Base-by-base conservation (phyloP, 2,888 invertebrate species). In the Hydraecia micacea region DNA sequence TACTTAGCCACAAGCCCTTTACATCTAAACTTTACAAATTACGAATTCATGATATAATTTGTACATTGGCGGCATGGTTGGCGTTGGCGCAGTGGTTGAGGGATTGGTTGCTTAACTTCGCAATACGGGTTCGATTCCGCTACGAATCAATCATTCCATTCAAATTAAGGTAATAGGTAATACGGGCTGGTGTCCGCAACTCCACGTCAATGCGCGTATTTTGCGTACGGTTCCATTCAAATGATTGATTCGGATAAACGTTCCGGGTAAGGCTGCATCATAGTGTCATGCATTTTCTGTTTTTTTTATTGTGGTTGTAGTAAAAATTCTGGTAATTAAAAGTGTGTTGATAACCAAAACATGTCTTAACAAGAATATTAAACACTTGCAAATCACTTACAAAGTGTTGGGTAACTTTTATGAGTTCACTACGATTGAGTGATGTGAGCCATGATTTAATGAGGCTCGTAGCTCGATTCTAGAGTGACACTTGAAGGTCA, bases 351-450 rank as follows among this genome's bases (percentile, higher is more conserved):
- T 55, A 11, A 25, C 11, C 42, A 75, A n/a, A 4, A 42, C n/a
- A 28, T 11, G 15, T 42, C 21, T 42, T 63, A 25, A 32, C 5
- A 46, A 42, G 42, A 21, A 32, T 65, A 32, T 58, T 65, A 78
- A 63, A 11, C 28, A 71, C 32, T 66, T 42, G 8, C 32, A 42
- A 79, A 28, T 73, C 49, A 66, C 15, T 49, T 81, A 42, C 66
- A 81, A 74, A 60, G 66, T 39, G 66, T 79, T 75, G 60, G 25
- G 75, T 36, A 79, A 79, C 52, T 81, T 66, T 66, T 75, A 60
- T 32, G 39, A 49, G 52, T 79, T 52, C 25, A n/a, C 58, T 72
- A 39, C 46, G 8, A 36, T 73, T 46, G 36, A 39, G 9, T 36
- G 18, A n/a, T 66, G 46, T 39, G 18, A 66, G 15, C 39, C 4